A percentile compares a stretch with the other conserved stretches of the same genome.
phyloP scores from a whole-genome alignment of 2,888 invertebrate genomes.

The Drosophila kokeensis region DNA sequence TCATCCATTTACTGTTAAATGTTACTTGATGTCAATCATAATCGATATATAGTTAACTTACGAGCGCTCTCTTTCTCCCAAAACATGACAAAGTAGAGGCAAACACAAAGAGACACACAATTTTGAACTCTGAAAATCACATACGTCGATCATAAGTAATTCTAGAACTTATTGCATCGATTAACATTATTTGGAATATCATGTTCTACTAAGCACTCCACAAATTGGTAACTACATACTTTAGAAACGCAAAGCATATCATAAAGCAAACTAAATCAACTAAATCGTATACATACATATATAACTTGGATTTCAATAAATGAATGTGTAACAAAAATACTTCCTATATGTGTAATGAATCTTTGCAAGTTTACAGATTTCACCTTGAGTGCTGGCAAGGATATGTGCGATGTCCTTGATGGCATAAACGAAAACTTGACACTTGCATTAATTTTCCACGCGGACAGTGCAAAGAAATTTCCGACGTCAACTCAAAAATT shows the following conservation, averaged over 20 bases:
- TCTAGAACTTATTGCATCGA: slow-evolving; percentile 21
- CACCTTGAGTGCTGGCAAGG: slow-evolving; percentile 50
- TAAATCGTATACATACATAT: slow-evolving; percentile 59
- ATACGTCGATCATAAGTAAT: slow-evolving; percentile 36
- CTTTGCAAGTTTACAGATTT: slow-evolving; percentile 28
- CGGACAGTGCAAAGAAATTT: slow-evolving; percentile 29
- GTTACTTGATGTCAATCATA: slow-evolving; percentile 59
- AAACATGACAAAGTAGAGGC: slow-evolving; percentile 51
- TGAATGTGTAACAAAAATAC: slow-evolving; percentile 43
- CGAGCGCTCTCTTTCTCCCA: slow-evolving; percentile 55
- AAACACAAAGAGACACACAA: neutral
- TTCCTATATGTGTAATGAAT: neutral
- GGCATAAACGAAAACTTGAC: slow-evolving; percentile 38
- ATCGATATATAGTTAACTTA: slow-evolving; percentile 38
- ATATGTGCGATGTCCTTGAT: slow-evolving; percentile 40
- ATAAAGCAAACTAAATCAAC: slow-evolving; percentile 57
- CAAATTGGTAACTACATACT: slow-evolving; percentile 62
- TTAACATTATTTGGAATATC: slow-evolving; percentile 36
- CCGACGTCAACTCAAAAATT: slow-evolving; percentile 53
- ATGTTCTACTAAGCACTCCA: slow-evolving; percentile 45
- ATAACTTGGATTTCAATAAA: slow-evolving; percentile 68
- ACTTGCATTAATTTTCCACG: slow-evolving; percentile 57
- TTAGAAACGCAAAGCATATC: slow-evolving; percentile 71
- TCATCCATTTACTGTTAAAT: slow-evolving; percentile 40
- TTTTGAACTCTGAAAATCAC: slow-evolving; percentile 27